These are phyloP conservation scores for Sitophilus oryzae DNA, from an alignment of 1,140 invertebrate species.

Conservation along the genomic window DNA sequence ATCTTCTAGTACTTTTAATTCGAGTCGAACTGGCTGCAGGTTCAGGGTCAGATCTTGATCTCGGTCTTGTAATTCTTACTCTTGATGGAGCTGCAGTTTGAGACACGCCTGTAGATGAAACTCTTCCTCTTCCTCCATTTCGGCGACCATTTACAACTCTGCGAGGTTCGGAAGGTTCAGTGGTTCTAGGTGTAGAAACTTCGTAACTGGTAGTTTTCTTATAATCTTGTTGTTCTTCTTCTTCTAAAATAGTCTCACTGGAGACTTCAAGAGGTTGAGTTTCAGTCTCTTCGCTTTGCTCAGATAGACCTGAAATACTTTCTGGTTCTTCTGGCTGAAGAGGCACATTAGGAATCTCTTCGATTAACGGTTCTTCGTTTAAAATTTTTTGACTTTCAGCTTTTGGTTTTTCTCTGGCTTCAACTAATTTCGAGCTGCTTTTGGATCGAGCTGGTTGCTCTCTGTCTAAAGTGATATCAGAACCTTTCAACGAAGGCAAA, in stretches of 20 bases:
- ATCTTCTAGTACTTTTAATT: not conserved
- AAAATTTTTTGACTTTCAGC: not conserved
- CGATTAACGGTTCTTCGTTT: constrained; percentile 2
- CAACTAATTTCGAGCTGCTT: not conserved
- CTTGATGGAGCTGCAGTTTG: constrained; percentile 17
- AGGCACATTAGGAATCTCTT: constrained; percentile 8
- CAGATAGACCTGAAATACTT: constrained; percentile 3
- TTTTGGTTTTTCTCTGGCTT: not conserved
- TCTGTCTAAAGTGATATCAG: not conserved
- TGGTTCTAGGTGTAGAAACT: constrained; percentile 8
- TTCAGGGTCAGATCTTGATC: constrained; percentile 11
- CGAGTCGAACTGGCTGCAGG: not conserved
- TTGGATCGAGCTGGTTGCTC: not conserved
- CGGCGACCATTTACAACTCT: constrained; percentile 4
- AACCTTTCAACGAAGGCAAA: constrained; percentile 15
- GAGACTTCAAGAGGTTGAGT: constrained; percentile 13
- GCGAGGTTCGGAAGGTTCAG: constrained; percentile 4
- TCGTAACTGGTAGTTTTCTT: constrained; percentile 6
- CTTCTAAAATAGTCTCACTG: constrained; percentile 5
- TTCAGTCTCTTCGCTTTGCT: constrained; percentile 3
- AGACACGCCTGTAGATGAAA: not conserved
- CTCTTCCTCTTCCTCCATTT: constrained; percentile 8
- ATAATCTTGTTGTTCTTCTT: constrained; percentile 5
- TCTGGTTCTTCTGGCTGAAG: constrained; percentile 5
- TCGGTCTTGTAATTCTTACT: constrained; percentile 19